Evolutionary conservation across 2,797 vertebrate genomes (phyloP), one percentile per base, ranked within the genome.

Genomic region (Yasuhikotakia modesta): DNA sequence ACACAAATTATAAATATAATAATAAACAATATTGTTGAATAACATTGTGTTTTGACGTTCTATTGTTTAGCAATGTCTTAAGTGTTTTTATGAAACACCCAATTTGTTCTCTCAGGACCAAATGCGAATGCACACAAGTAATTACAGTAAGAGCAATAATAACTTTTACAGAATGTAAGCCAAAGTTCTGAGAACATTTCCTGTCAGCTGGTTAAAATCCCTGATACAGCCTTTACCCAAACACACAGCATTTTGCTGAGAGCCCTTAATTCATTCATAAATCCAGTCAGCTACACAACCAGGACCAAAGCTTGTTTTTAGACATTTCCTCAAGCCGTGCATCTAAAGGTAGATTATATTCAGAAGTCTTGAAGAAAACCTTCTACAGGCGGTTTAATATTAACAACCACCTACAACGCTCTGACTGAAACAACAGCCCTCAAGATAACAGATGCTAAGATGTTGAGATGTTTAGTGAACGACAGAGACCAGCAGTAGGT

Each of bases 401-500:
- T n/a, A 27, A 30, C 5, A 6, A 17, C 32, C 46, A 75, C 12
- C 61, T 55, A 27, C 2, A 66, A 8, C 19, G 65, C n/a, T n/a
- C 46, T 76, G 63, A 67, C 13, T 45, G 5, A 12, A 24, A 8
- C 27, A 30, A 12, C 22, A 21, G 24, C 55, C 13, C 22, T 58
- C 11, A 4, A 3, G 48, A 55, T 22, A 39, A 19, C 35, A 35
- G 27, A 11, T 17, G 30, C 66, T n/a, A n/a, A 39, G 21, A 16
- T 48, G 8, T 14, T 21, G 10, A 45, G 63, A 65, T 19, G 14
- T n/a, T 45, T 45, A 68, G 17, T n/a, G 5, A 27, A 22, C 13
- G 27, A 46, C 89, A 90, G 2, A 86, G 55, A 64, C 90, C 81
- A 0, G 79, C 90, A 88, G 48, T 57, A 2, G 24, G 48, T 1